These are phyloP conservation scores for Henricia sp. DNA, from an alignment of 53 echinoderm and acorn worm genomes.

Conservation along the genomic window DNA sequence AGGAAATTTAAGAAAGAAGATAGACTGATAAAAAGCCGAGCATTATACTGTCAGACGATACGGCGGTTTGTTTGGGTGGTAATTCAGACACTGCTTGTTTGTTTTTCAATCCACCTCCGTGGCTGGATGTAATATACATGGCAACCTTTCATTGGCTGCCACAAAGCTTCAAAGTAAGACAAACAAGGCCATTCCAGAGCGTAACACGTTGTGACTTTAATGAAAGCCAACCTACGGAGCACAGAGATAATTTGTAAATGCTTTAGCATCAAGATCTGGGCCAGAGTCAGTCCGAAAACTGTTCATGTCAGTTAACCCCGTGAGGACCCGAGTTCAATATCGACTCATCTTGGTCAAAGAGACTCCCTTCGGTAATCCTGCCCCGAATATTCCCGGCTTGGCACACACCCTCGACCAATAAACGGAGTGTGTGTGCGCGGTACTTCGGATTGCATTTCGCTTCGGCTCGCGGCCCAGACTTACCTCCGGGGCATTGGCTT, in stretches of 20 bases:
- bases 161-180: not conserved
- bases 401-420: conserved; percentile 28
- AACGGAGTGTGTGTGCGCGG: too few relatives aligned
- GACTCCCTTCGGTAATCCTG: conserved; percentile 20
- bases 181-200: not conserved
- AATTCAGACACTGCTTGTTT: not conserved
- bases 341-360: conserved; percentile 11
- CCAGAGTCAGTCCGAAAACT: not conserved
- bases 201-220: not conserved
- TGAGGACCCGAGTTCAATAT: not conserved
- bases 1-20: conserved; percentile 30
- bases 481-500: too few relatives aligned
- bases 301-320: conserved; percentile 8
- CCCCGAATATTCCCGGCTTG: not conserved
- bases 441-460: conserved; percentile 12
- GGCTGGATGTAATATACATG: conserved; percentile 9
- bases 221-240: not conserved
- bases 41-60: conserved; percentile 37
- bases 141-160: conserved; percentile 8
- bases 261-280: not conserved
- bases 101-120: conserved; percentile 8
- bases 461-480: too few relatives aligned
- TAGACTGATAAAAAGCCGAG: conserved; percentile 14
- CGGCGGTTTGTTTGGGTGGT: conserved; percentile 21
- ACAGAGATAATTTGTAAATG: not conserved